A percentile compares a stretch with the other conserved stretches of the same genome.
Conservation (phyloP, 92 coral and sea anemone species). For the Palythoa grandiflora region DNA sequence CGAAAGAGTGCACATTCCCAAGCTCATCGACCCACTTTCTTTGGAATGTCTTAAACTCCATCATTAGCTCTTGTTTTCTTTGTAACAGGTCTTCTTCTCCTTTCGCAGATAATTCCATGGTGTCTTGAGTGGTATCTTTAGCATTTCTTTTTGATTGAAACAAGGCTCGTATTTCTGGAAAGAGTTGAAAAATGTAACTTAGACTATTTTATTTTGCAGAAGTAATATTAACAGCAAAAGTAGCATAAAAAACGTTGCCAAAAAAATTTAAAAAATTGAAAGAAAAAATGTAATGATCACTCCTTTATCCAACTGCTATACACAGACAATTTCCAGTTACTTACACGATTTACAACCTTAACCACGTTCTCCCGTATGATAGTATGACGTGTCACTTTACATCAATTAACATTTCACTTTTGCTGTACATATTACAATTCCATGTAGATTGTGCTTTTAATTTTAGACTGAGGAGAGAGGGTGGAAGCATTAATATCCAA, state of each 20-base stretch:
- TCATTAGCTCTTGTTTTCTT: slow-evolving; percentile 66
- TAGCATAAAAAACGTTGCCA: neutral
- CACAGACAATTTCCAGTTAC: too few relatives aligned
- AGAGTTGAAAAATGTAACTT: neutral
- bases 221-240: too few relatives aligned
- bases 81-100: slow-evolving; percentile 34
- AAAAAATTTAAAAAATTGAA: neutral
- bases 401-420: too few relatives aligned
- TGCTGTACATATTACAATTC: too few relatives aligned
- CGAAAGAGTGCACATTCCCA: slow-evolving; percentile 36
- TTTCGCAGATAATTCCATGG: neutral
- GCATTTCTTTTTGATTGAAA: slow-evolving; percentile 14
- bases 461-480: too few relatives aligned
- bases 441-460: too few relatives aligned
- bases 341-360: too few relatives aligned
- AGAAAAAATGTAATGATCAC: too few relatives aligned
- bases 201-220: neutral
- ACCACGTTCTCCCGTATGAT: too few relatives aligned
- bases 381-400: too few relatives aligned
- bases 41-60: slow-evolving; percentile 68
- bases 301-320: too few relatives aligned
- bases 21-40: slow-evolving; percentile 82
- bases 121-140: neutral
- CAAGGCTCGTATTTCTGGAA: slow-evolving; percentile 17
- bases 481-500: too few relatives aligned